Base-by-base conservation (phyloP, 2,113 vertebrate genomes). In the Bucco capensis region DNA sequence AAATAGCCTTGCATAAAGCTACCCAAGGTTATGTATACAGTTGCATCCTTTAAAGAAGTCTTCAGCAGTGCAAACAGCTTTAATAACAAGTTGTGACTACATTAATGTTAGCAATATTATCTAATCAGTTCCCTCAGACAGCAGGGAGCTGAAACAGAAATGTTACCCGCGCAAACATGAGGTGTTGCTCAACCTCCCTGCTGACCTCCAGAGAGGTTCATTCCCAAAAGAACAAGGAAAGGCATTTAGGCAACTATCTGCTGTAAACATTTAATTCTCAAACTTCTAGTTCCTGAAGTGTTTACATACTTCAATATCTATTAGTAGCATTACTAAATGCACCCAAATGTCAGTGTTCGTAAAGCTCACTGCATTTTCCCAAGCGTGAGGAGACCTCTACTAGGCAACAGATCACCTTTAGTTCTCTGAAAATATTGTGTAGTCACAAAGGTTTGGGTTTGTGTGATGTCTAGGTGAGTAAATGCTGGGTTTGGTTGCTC, bases 381-480 rank as follows among this genome's bases (percentile, higher is more conserved):
- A 30, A 54, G 40, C 19, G 11, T 19, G 12, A 73, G 24, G 6
- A 4, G 10, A 30, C 33, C 10, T 65, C 61, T 65, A 2, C 23
- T 17, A 30, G 61, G 46, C 50, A 73, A 25, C 14, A n/a, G n/a
- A 14, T 14, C 8, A 8, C 44, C 33, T 42, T 53, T 27, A 44
- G 23, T 37, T 40, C 11, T 82, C 69, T 65, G n/a, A 66, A 88
- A 91, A 64, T 22, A 54, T 18, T 35, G 19, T 1, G 14, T 56
- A 91, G 73, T 82, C 61, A 73, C 69, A 65, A 9, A 58, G 62
- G 2, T 93, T 96, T 81, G 77, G 42, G 70, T 96, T 94, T 90
- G 54, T 72, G 42, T 75, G 84, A 33, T 76, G 66, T 65, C n/a
- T n/a, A 31, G 37, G 31, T 74, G 81, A 93, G 75, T 38, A 80